Percentiles rank a stretch among this genome's conserved stretches.
Evolutionary conservation across 1,140 invertebrate genomes (phyloP).

Genomic region (Drosophila albomicans): DNA sequence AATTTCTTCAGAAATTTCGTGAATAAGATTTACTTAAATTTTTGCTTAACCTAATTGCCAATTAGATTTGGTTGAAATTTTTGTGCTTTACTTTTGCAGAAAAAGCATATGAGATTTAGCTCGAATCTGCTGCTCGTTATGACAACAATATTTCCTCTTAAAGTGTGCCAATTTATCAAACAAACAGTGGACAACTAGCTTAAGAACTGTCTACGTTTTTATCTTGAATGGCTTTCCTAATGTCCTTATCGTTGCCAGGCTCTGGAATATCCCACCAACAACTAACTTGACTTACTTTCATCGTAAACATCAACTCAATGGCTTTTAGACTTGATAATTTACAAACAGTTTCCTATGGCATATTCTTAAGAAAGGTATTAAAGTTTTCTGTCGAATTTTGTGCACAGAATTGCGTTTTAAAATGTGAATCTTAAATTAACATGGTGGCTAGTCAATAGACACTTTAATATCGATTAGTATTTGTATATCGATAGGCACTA

Average conservation of each 20-base stretch:
- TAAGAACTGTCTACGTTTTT: not conserved
- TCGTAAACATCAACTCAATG: constrained; percentile 14
- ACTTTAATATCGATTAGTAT: too few species aligned
- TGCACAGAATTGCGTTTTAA: not conserved
- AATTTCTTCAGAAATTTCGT: not conserved
- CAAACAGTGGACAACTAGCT: not conserved
- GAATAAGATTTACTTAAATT: not conserved
- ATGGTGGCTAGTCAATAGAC: too few species aligned
- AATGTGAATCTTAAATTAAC: too few species aligned
- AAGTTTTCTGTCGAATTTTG: not conserved
- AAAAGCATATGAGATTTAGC: not conserved
- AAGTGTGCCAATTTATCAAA: constrained; percentile 3
- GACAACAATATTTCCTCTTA: not conserved
- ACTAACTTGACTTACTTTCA: constrained; percentile 14
- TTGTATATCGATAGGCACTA: too few species aligned
- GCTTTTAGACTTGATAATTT: constrained; percentile 19
- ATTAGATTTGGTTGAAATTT: not conserved
- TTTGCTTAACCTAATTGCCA: constrained; percentile 1
- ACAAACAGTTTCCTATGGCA: not conserved
- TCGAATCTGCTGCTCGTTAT: not conserved
- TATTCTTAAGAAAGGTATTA: not conserved
- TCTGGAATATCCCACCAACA: not conserved
- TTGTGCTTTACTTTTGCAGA: not conserved
- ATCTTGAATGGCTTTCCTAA: constrained; percentile 1
- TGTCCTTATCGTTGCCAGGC: not conserved